Percentiles rank a stretch among this genome's conserved stretches.
phyloP scores from a whole-genome alignment of 2,888 invertebrate genomes.

The Gymnocheta viridis region DNA sequence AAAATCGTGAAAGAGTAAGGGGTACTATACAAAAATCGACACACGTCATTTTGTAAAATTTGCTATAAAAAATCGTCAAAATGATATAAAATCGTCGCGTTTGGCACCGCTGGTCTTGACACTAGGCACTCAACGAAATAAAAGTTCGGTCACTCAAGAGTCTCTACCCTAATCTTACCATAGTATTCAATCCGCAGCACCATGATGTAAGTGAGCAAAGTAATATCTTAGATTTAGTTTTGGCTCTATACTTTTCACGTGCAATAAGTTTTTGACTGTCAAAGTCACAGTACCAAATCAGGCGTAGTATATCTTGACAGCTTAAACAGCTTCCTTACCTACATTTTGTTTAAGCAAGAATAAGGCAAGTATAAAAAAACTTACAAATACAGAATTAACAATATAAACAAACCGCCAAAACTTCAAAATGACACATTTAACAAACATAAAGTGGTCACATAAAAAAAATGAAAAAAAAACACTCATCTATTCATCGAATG shows the following conservation, averaged over 20 bases:
- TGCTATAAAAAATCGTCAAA: no score
- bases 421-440: constrained; percentile 53
- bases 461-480: background rate
- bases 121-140: no score
- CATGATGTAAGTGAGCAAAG: background rate
- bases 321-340: constrained; percentile 68
- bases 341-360: constrained; percentile 45
- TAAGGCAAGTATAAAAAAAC: constrained; percentile 9
- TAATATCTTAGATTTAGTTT: background rate
- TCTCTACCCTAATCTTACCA: background rate
- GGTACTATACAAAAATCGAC: no score
- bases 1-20: no score
- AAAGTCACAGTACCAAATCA: constrained; percentile 56
- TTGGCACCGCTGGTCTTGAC: no score
- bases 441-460: constrained; percentile 54
- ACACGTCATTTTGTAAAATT: no score
- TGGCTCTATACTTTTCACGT: background rate
- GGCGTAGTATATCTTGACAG: constrained; percentile 67
- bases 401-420: constrained; percentile 57
- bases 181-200: background rate
- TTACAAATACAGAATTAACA: constrained; percentile 48
- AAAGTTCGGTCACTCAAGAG: no score
- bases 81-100: no score
- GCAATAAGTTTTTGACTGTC: constrained; percentile 42
- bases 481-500: constrained; percentile 53